Evolutionary conservation across 2,113 vertebrate genomes (phyloP).

Genomic region (Colistium nudipinnis): DNA sequence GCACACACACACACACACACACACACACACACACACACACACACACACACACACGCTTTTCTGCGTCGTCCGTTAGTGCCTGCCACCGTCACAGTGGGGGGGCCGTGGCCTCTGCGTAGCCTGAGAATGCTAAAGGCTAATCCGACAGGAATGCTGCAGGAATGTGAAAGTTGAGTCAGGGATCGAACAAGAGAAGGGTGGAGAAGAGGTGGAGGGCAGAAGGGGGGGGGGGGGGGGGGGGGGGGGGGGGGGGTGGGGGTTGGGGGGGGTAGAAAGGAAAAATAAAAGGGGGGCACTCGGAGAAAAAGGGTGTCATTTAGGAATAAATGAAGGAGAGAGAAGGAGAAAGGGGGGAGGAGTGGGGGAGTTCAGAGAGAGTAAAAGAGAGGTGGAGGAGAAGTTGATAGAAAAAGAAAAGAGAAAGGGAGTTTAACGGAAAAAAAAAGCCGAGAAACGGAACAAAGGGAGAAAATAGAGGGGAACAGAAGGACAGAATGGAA

Average conservation of each 20-base stretch:
- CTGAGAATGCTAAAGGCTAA: slow-evolving; percentile 79
- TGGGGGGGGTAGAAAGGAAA: slow-evolving; percentile 1
- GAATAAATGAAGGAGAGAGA: slow-evolving; percentile 68
- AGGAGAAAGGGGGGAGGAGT: slow-evolving; percentile 44
- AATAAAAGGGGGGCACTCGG: slow-evolving; percentile 32
- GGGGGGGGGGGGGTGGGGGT: slow-evolving; percentile 36
- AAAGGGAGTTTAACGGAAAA: slow-evolving; percentile 4
- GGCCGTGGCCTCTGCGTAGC: slow-evolving; percentile 71
- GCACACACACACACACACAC: slow-evolving; percentile 35
- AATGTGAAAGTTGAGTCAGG: slow-evolving; percentile 83
- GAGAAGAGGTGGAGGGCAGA: slow-evolving; percentile 47
- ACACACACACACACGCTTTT: slow-evolving; percentile 42
- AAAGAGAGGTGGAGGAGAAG: slow-evolving; percentile 50
- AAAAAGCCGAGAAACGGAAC: slow-evolving; percentile 54
- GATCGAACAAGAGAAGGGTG: slow-evolving; percentile 75
- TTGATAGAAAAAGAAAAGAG: slow-evolving; percentile 61
- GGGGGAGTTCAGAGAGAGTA: slow-evolving; percentile 50
- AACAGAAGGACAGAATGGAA: slow-evolving; percentile 49
- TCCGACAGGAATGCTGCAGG: slow-evolving; percentile 78
- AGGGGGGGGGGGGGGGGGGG: slow-evolving; percentile 40
- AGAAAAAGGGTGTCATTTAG: slow-evolving; percentile 70
- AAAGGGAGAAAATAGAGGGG: slow-evolving; percentile 51
- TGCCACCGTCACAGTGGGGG: slow-evolving; percentile 77
- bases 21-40: slow-evolving; percentile 38
- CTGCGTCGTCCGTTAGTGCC: slow-evolving; percentile 70